These are phyloP conservation scores for Clunio marinus DNA, from an alignment of 2,888 invertebrate genomes.

Conservation along the genomic window DNA sequence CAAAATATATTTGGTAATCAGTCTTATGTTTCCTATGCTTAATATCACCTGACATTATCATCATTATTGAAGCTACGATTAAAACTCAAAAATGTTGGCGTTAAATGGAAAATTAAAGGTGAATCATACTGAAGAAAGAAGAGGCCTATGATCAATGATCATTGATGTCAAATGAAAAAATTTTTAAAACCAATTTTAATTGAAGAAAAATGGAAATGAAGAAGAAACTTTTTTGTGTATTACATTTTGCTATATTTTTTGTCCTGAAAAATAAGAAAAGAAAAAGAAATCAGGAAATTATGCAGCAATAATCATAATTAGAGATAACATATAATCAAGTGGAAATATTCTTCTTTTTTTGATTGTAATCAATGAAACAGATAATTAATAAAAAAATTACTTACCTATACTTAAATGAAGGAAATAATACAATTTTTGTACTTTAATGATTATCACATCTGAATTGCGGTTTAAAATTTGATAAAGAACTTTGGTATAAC, in stretches of 20 bases:
- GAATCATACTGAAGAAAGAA: constrained; percentile 1
- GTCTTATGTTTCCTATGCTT: constrained; percentile 1
- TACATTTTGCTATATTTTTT: background rate
- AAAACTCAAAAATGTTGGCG: background rate
- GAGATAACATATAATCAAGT: background rate
- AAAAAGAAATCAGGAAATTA: constrained; percentile 7
- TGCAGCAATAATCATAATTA: background rate
- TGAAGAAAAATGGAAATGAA: constrained; percentile 2
- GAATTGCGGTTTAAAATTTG: background rate
- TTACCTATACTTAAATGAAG: constrained; percentile 5
- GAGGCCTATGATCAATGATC: background rate
- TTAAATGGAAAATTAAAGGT: constrained; percentile 6
- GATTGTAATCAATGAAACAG: background rate
- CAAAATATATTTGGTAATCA: too few relatives aligned
- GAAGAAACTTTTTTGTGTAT: background rate
- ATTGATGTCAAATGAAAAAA: background rate
- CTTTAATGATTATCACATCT: background rate
- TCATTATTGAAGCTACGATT: background rate
- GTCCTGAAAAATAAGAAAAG: constrained; percentile 10
- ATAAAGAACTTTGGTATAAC: background rate
- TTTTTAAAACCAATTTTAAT: background rate
- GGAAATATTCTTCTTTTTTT: background rate
- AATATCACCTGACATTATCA: too few relatives aligned
- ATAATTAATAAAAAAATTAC: constrained; percentile 1
- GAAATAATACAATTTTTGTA: constrained; percentile 7